Base-by-base conservation (phyloP, 2,888 invertebrate species). In the Andrena dorsata region DNA sequence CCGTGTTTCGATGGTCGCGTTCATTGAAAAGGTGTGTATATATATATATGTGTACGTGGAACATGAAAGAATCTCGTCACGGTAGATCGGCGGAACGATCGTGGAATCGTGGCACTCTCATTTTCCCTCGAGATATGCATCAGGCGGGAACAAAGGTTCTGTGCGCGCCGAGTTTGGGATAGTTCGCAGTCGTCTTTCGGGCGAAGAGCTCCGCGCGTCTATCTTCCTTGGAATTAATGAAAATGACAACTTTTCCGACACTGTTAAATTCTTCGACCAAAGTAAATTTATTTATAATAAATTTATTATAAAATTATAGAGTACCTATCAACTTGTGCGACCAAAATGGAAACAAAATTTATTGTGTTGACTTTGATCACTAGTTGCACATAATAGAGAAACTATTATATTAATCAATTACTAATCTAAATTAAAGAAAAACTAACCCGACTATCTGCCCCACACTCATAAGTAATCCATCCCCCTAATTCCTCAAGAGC, bases 1-100 rank as follows among this genome's bases (percentile, higher is more conserved):
- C 20, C 26, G 13, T 20, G 41, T 58, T 56, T 58, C 69, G 56
- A 41, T 2, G 69, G 58, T 35, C 58, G 69, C 41, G n/a, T n/a
- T 60, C 10, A 35, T 41, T 41, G 26, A 56, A 5, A 41, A 41
- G 16, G 16, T 5, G 41, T 41, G 4, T 41, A 16, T 41, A 41
- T 41, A 41, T 41, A 16, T 41, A 41, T 41, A 41, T 16, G 41
- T 41, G 5, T 16, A 5, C 1, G 41, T 41, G 41, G 41, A 13
- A 41, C 41, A 41, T 1, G 56, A 26, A 26, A 26, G 23, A 56
- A 10, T 26, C 10, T 56, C 23, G 23, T 56, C 23, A 23, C 0
- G 13, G 23, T 13, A 13, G 7, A 16, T 13, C 23, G 20, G n/a
- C 10, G 23, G 7, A 26, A 47, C 13, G 23, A 56, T 26, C 23